These are phyloP conservation scores for Atrichornis clamosus DNA, from an alignment of 2,113 vertebrate genomes.

Conservation along the genomic window DNA sequence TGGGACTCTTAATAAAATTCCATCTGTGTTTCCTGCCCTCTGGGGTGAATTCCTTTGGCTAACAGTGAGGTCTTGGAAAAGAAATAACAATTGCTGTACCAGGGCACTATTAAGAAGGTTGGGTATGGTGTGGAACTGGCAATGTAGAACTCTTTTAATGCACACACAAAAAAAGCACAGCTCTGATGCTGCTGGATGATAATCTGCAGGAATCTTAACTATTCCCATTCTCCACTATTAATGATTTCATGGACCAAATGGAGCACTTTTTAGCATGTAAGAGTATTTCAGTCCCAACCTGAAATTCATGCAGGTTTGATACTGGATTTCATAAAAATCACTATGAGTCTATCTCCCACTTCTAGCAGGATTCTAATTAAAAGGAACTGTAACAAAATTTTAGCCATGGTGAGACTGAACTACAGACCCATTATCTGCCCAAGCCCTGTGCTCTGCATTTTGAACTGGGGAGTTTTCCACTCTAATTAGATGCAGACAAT, in stretches of 20 bases:
- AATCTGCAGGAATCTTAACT: neutral
- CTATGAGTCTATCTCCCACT: neutral
- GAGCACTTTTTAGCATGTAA: neutral
- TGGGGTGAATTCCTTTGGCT: neutral
- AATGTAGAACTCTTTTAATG: neutral
- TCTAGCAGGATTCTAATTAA: neutral
- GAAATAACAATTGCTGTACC: neutral
- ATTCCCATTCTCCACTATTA: neutral
- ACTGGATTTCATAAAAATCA: neutral
- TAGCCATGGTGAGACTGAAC: neutral
- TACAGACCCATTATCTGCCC: neutral
- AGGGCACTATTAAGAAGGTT: neutral
- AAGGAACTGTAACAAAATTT: neutral
- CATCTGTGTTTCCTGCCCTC: conserved; percentile 49
- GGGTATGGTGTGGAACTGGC: neutral
- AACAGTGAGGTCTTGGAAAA: conserved; percentile 13
- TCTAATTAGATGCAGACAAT: neutral
- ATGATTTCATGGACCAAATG: neutral
- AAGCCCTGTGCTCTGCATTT: neutral
- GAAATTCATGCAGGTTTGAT: neutral
- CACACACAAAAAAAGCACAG: neutral
- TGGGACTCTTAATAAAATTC: conserved; percentile 31
- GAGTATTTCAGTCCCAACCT: neutral
- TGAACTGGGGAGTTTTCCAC: neutral
- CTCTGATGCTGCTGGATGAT: neutral